These are phyloP conservation scores for Coelinius sp. DNA, from an alignment of 2,888 invertebrate species.

Conservation along the genomic window DNA sequence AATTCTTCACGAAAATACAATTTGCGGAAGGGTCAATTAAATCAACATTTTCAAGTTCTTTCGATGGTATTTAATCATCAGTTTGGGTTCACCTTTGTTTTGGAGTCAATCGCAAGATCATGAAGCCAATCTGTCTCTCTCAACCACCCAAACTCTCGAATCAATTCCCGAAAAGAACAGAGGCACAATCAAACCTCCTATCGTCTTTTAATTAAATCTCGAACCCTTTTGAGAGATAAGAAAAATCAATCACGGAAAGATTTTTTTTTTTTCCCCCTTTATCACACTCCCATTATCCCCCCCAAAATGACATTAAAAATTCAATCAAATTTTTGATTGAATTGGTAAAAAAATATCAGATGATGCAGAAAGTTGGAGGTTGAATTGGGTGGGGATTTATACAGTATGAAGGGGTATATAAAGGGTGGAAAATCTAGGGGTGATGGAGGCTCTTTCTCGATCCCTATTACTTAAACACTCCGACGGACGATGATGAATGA, in stretches of 20 bases:
- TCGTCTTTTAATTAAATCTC: conserved; percentile 38
- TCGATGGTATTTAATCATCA: not conserved
- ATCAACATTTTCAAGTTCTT: too few species aligned
- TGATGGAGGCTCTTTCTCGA: not conserved
- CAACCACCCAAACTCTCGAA: not conserved
- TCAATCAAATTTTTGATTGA: conserved; percentile 13
- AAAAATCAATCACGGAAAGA: conserved; percentile 17
- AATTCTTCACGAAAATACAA: conserved; percentile 31
- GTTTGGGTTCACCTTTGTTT: not conserved
- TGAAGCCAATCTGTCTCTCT: conserved; percentile 41
- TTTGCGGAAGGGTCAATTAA: not conserved
- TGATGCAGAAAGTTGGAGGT: not conserved
- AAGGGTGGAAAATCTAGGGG: not conserved
- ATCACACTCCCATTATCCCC: not conserved
- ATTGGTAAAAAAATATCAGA: not conserved
- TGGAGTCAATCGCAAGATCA: conserved; percentile 13
- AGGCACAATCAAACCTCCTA: conserved; percentile 29
- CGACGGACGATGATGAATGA: conserved; percentile 48
- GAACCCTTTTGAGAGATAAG: conserved; percentile 28
- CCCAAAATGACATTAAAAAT: conserved; percentile 12
- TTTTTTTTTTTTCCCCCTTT: not conserved
- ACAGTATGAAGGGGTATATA: not conserved
- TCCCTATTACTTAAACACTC: conserved; percentile 42
- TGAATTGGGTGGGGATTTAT: not conserved
- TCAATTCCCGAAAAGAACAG: conserved; percentile 11